Evolutionary conservation across 1,140 invertebrate genomes (phyloP), one percentile per base, ranked within the genome.

Genomic region (Drosophila kohkoa): DNA sequence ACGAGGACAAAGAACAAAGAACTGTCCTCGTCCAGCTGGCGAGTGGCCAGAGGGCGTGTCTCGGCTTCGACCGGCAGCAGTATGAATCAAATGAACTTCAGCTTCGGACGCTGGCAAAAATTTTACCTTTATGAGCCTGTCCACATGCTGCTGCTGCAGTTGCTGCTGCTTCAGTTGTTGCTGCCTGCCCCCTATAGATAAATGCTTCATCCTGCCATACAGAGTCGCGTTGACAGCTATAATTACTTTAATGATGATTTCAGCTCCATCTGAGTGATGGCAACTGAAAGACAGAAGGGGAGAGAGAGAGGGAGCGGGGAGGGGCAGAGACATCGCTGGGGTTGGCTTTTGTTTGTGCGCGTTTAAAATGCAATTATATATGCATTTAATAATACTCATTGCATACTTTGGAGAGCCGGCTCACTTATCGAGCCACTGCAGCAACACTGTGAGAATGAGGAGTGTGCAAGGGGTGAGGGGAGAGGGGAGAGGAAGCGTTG

Each of bases 241-340:
- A 81, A 82, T 82, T 82, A 82, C 79, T 82, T 82, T 82, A 81
- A 82, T 82, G 80, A 82, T 75, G 79, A 78, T 82, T 82, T 78
- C 80, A 75, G 79, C 60, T 38, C 8, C 28, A 46, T 35, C 45
- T 20, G 63, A 55, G 57, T 59, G 35, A 35, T 32, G 67, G 60
- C 10, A 13, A 1, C 7, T n/a, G 16, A 4, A 5, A 28, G 35
- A 38, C 13, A 25, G 25, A 16, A 8, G 13, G 16, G 16, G 28
- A 30, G 16, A 25, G 25, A 16, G n/a, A 7, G 25, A 8, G 13
- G 13, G 16, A 15, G 1, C 5, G 41, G 28, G 15, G 30, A 16
- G 46, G 51, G 38, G 20, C 3, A 25, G 20, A 13, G 59, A 43
- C 57, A 60, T 58, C 38, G 67, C 38, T 32, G 43, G 57, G 35